phyloP scores from a whole-genome alignment of 2,797 vertebrate species.

The Artibeus jamaicensis region DNA sequence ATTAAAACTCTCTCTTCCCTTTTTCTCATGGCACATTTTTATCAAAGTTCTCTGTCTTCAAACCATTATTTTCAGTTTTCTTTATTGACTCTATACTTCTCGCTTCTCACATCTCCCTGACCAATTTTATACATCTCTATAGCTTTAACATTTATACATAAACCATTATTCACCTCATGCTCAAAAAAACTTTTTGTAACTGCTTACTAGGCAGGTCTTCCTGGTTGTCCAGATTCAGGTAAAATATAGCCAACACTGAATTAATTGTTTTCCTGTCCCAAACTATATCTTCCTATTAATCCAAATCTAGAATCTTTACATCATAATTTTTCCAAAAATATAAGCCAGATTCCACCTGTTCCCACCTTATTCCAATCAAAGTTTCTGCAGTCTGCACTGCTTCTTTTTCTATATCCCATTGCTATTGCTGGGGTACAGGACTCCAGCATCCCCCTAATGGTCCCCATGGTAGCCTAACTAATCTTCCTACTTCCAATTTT shows the following conservation, averaged over 20 bases:
- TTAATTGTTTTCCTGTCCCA: neutral
- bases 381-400: neutral
- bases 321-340: neutral
- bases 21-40: neutral
- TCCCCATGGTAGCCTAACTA: neutral
- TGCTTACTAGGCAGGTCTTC: neutral
- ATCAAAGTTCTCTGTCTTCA: neutral
- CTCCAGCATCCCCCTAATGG: neutral
- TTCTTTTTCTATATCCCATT: neutral
- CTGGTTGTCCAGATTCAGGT: neutral
- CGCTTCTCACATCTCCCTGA: neutral
- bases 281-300: neutral
- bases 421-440: neutral
- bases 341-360: neutral
- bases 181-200: neutral
- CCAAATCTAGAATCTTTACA: neutral
- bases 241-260: neutral
- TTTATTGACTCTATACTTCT: neutral
- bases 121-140: neutral
- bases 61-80: neutral
- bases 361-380: neutral
- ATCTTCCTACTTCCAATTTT: neutral
- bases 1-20: neutral
- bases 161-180: neutral
- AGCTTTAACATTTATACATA: neutral